phyloP scores from a whole-genome alignment of 2,888 invertebrate genomes.

The Portevinia maculata region DNA sequence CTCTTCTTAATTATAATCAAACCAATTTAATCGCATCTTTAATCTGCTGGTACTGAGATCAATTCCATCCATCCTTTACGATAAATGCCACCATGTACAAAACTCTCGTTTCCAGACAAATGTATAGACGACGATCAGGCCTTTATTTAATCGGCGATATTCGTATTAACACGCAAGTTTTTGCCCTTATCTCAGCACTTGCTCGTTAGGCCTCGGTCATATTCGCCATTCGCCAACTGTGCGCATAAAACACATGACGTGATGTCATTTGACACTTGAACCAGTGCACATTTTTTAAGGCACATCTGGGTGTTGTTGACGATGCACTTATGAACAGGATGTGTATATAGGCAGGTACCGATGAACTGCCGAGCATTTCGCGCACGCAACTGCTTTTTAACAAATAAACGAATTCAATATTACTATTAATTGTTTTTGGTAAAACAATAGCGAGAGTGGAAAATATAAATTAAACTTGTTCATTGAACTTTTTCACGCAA shows the following conservation, averaged over 20 bases:
- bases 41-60: constrained; percentile 50
- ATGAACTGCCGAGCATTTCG: constrained; percentile 33
- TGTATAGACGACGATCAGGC: background rate
- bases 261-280: constrained; percentile 38
- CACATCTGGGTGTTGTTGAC: constrained; percentile 33
- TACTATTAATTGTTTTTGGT: constrained; percentile 32
- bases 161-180: constrained; percentile 22
- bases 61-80: constrained; percentile 1
- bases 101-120: background rate
- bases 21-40: constrained; percentile 11
- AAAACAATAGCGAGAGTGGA: constrained; percentile 60
- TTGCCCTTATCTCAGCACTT: constrained; percentile 46
- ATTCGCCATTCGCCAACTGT: constrained; percentile 1
- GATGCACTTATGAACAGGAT: constrained; percentile 49
- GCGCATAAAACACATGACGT: constrained; percentile 7
- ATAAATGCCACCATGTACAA: constrained; percentile 3
- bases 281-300: background rate
- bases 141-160: constrained; percentile 21
- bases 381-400: constrained; percentile 49
- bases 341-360: background rate
- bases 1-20: constrained; percentile 23
- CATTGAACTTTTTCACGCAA: constrained; percentile 67
- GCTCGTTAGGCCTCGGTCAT: background rate
- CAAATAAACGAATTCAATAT: background rate
- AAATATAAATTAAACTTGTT: constrained; percentile 38